Evolutionary conservation across 37 sponge, comb jelly and placozoan genomes (phyloP), one percentile per base, ranked within the genome.

Genomic region (Chondrilla cf. caribensis): DNA sequence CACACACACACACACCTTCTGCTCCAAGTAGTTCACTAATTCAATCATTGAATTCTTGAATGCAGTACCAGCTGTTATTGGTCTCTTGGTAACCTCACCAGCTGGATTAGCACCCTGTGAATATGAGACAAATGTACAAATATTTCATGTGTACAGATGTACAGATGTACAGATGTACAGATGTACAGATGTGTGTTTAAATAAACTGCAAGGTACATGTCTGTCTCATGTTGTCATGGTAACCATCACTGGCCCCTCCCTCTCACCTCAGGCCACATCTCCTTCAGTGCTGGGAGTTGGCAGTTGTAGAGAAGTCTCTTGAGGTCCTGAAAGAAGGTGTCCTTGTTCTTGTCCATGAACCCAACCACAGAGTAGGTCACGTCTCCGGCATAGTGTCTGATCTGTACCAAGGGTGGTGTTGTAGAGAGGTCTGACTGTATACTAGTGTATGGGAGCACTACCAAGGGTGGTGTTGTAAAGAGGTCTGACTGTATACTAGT

Each of bases 341-440:
- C 94, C 75, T 93, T 93, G 88, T 93, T 93, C 81, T 93, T 93
- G 80, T 88, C 94, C 64, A 93, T 89, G 84, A 93, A 93, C 1
- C 88, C 90, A 33, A 60, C 58, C 31, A 93, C 84, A 33, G 43
- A 38, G 66, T 91, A 91, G 41, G 78, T 84, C 38, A 91, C 92
- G 0, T 43, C 70, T n/a, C 92, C 92, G 42, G 92, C 92, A 78
- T 91, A 91, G 81, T 91, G 92, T 44, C 76, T 84, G 76, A 91
- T 81, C 92, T 91, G 80, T 33, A 3, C 41, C 24, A 15, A 36
- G 78, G 17, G 57, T 19, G 17, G 17, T 55, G 57, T n/a, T n/a
- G n/a, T n/a, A n/a, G n/a, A n/a, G n/a, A n/a, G n/a, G n/a, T n/a
- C n/a, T n/a, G n/a, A n/a, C n/a, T n/a, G n/a, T n/a, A n/a, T n/a